These are phyloP conservation scores for Salvator merianae DNA, from an alignment of 2,113 vertebrate species.

Conservation along the genomic window DNA sequence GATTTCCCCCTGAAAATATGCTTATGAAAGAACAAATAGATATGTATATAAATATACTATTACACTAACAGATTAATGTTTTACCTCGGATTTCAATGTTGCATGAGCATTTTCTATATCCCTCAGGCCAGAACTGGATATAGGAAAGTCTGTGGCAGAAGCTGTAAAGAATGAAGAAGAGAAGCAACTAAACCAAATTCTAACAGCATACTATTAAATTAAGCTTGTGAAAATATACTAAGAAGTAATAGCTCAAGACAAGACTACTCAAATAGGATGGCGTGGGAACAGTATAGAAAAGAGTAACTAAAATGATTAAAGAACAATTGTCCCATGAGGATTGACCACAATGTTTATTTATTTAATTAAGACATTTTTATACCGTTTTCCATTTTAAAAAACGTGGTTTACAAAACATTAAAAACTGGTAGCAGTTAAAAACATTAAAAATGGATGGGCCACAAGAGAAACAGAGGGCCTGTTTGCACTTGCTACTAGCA, in stretches of 20 bases:
- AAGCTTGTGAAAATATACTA: neutral
- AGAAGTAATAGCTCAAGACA: neutral
- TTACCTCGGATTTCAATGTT: constrained; percentile 89
- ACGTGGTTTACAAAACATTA: no score
- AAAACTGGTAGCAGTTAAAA: no score
- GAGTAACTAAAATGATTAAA: no score
- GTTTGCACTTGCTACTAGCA: no score
- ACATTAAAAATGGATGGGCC: no score
- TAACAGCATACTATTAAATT: constrained; percentile 13
- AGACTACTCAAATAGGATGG: neutral
- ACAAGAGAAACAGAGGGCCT: no score
- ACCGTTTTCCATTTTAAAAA: no score
- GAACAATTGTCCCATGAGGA: no score
- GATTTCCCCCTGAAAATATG: neutral
- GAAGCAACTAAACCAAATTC: constrained; percentile 36
- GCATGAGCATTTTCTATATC: constrained; percentile 83
- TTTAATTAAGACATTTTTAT: no score
- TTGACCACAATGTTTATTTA: no score
- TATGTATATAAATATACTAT: neutral
- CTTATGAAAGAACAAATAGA: neutral
- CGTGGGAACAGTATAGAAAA: no score
- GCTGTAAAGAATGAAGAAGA: constrained; percentile 69
- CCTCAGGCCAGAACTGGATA: constrained; percentile 81
- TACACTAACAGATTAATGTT: constrained; percentile 40
- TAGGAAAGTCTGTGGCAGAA: constrained; percentile 81